phyloP scores from a whole-genome alignment of 2,113 vertebrate species.

The Cinclus cinclus region DNA sequence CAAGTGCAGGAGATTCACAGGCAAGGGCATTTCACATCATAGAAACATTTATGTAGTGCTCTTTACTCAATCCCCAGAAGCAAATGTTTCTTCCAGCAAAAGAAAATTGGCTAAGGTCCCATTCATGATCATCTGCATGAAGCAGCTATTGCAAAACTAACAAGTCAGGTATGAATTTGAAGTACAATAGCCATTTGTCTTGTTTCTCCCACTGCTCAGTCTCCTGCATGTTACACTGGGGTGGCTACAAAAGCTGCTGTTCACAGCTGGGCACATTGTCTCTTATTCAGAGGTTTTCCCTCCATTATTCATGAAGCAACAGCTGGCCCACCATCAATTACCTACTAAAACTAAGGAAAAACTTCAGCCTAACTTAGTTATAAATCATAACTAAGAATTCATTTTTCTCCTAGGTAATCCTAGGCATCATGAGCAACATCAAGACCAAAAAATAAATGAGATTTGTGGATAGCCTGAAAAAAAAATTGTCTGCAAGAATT shows the following conservation, averaged over 20 bases:
- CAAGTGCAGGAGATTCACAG: background rate
- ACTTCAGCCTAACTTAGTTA: background rate
- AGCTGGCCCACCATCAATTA: background rate
- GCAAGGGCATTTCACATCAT: background rate
- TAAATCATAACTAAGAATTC: background rate
- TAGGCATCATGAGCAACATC: background rate
- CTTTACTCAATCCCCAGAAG: background rate
- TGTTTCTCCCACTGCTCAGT: background rate
- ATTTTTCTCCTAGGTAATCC: background rate
- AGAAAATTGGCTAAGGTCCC: background rate
- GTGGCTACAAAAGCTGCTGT: background rate
- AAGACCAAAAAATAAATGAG: background rate
- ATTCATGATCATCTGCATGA: background rate
- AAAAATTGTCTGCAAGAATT: background rate
- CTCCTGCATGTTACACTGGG: background rate
- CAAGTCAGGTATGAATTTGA: background rate
- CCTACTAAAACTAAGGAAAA: background rate
- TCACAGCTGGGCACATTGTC: background rate
- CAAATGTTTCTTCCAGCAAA: background rate
- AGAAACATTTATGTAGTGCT: background rate
- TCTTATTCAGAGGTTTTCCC: background rate
- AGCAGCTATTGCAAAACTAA: background rate
- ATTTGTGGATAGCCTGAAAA: background rate
- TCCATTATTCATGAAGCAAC: background rate
- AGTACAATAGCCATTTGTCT: background rate